Conservation (phyloP, 1,140 invertebrate species). For the Nomia melanderi region DNA sequence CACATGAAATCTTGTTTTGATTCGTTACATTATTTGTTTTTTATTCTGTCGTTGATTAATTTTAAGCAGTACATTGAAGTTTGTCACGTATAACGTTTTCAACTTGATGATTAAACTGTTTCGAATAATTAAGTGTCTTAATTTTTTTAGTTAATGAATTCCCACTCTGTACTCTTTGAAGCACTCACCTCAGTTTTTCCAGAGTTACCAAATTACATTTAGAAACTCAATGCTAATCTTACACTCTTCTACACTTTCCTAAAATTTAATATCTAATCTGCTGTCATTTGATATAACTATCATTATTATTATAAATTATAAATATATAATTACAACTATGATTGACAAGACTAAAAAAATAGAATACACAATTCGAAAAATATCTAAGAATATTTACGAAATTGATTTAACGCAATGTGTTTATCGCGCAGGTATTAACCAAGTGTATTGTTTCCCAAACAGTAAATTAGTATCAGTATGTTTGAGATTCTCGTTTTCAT, state of each 20-base stretch:
- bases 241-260: no score
- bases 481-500: background rate
- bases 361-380: no score
- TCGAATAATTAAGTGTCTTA: background rate
- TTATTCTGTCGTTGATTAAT: conserved; percentile 15
- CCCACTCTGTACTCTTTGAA: background rate
- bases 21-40: background rate
- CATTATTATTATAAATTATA: no score
- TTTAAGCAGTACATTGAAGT: background rate
- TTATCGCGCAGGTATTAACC: background rate
- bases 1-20: background rate
- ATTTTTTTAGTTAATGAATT: background rate
- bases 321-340: no score
- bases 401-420: background rate
- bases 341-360: no score
- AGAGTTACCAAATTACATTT: no score
- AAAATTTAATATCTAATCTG: no score
- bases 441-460: background rate
- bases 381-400: no score
- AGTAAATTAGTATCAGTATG: background rate
- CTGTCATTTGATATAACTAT: no score
- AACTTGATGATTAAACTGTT: conserved; percentile 22
- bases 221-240: no score
- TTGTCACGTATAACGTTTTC: background rate
- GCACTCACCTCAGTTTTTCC: no score